A percentile compares a stretch with the other conserved stretches of the same genome.
Evolutionary conservation across 2,888 invertebrate species (phyloP).

Genomic region (Callimorpha dominula): DNA sequence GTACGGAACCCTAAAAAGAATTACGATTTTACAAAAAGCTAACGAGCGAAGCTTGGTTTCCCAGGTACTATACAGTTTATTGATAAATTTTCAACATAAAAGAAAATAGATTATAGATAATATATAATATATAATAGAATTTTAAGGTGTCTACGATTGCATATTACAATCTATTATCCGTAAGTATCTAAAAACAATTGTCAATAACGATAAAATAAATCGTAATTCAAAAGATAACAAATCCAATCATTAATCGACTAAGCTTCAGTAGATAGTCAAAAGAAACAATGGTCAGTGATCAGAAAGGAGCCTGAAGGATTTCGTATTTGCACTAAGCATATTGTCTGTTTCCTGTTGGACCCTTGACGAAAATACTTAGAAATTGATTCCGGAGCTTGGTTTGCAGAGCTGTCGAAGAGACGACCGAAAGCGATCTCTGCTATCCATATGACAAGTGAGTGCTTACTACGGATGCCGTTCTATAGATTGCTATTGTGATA

Average conservation of each 20-base stretch:
- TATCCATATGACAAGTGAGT: slow-evolving; percentile 62
- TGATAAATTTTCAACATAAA: no score
- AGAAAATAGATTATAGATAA: no score
- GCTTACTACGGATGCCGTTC: slow-evolving; percentile 49
- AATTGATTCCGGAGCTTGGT: slow-evolving; percentile 65
- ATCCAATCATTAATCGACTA: not conserved
- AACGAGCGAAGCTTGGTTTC: no score
- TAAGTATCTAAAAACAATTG: no score
- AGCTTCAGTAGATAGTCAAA: slow-evolving; percentile 14
- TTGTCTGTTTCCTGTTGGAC: slow-evolving; percentile 52
- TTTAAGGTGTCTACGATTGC: no score
- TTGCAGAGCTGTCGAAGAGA: slow-evolving; percentile 77
- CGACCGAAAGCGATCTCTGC: slow-evolving; percentile 63
- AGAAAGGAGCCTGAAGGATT: slow-evolving; percentile 40
- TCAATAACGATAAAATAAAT: not conserved
- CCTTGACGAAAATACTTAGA: slow-evolving; percentile 67
- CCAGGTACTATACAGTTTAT: no score
- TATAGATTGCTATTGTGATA: slow-evolving; percentile 46
- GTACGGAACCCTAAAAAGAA: no score
- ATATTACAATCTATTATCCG: not conserved
- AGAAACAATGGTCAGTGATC: slow-evolving; percentile 34
- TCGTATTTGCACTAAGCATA: slow-evolving; percentile 53
- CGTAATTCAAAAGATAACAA: not conserved
- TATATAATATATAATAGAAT: no score
- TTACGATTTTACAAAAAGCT: no score